Evolutionary conservation across 2,797 vertebrate species (phyloP).

Genomic region (Melanitta fusca): DNA sequence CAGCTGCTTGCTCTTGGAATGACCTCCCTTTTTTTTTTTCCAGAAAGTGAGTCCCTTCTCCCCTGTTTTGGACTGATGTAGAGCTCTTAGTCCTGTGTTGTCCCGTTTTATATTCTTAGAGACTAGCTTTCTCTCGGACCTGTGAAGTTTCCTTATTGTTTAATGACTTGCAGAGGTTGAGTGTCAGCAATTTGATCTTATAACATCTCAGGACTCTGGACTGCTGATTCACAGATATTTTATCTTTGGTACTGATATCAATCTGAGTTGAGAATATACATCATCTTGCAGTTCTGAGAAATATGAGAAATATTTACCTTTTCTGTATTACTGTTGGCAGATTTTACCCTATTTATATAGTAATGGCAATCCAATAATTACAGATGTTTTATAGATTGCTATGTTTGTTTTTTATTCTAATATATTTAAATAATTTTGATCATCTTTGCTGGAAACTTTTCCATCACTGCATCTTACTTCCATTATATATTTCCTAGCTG

Average conservation of each 20-base stretch:
- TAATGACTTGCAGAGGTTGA: not conserved
- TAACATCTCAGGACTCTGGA: not conserved
- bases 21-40: not conserved
- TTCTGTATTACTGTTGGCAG: not conserved
- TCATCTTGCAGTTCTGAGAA: not conserved
- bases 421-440: not conserved
- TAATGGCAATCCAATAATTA: not conserved
- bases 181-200: not conserved
- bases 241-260: not conserved
- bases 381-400: not conserved
- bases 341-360: not conserved
- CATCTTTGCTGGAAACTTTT: not conserved
- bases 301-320: not conserved
- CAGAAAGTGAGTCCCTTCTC: not conserved
- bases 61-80: not conserved
- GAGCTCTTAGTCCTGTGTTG: not conserved
- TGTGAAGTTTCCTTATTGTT: not conserved
- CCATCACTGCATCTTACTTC: not conserved
- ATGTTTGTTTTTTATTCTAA: not conserved
- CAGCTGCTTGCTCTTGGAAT: not conserved
- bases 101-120: not conserved
- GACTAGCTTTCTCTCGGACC: not conserved
- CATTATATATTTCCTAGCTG: not conserved
- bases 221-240: not conserved
- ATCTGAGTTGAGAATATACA: not conserved